Evolutionary conservation across 2,888 invertebrate species (phyloP).

Genomic region (Lepidonotus clava): DNA sequence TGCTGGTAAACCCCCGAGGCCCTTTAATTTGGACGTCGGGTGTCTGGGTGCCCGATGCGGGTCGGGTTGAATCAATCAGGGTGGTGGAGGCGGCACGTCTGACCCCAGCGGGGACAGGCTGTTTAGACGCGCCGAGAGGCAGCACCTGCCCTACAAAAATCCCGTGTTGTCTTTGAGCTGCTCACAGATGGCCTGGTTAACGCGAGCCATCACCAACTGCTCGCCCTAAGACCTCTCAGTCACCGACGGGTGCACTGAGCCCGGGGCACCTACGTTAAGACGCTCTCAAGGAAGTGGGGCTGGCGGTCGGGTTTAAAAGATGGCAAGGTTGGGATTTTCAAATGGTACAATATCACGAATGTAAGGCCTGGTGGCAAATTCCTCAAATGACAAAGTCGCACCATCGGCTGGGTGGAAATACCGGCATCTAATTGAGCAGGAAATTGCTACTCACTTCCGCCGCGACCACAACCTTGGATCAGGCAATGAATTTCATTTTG

Average conservation of each 20-base stretch:
- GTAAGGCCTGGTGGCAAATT: no score
- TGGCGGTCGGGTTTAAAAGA: no score
- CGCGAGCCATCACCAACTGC: not conserved
- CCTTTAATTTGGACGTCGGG: no score
- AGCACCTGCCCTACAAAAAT: not conserved
- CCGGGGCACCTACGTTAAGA: not conserved
- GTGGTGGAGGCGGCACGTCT: not conserved
- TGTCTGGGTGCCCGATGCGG: no score
- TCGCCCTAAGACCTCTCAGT: not conserved
- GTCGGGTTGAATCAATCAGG: no score
- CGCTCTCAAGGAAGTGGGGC: no score
- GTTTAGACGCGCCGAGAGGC: not conserved
- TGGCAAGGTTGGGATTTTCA: no score
- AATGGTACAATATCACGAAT: no score
- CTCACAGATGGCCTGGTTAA: conserved; percentile 3
- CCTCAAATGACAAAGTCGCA: no score
- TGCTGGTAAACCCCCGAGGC: no score
- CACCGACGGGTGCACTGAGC: not conserved
- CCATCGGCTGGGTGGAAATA: not conserved
- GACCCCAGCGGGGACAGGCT: not conserved
- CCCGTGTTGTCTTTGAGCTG: not conserved
- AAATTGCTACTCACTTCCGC: not conserved
- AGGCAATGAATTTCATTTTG: no score
- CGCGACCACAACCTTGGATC: no score
- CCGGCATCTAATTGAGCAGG: not conserved